Evolutionary conservation across 2,797 vertebrate species (phyloP).

Genomic region (Sebastes cheni): DNA sequence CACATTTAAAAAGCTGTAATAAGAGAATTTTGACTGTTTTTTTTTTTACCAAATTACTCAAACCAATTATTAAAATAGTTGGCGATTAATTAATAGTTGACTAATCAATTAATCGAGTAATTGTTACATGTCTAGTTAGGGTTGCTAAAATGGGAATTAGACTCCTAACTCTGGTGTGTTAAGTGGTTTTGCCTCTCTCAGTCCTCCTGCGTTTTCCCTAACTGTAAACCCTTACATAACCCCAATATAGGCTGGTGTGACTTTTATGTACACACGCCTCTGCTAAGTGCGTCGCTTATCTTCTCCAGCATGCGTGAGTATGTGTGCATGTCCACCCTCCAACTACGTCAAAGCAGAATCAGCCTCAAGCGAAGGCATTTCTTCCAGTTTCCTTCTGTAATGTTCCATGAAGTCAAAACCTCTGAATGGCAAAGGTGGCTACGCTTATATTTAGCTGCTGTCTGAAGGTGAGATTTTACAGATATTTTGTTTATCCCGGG

Average conservation of each 20-base stretch:
- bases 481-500: slow-evolving; percentile 82
- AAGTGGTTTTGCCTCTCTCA: background rate
- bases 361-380: slow-evolving; percentile 29
- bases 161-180: background rate
- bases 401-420: slow-evolving; percentile 67
- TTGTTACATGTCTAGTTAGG: too few species aligned
- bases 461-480: slow-evolving; percentile 78
- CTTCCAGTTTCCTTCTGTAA: slow-evolving; percentile 41
- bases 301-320: slow-evolving; percentile 36
- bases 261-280: slow-evolving; percentile 49
- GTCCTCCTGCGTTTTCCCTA: background rate
- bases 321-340: slow-evolving; percentile 10
- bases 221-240: slow-evolving; percentile 6
- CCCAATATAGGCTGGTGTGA: slow-evolving; percentile 32
- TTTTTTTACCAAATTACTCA: too few species aligned
- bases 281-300: slow-evolving; percentile 57
- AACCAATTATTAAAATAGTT: too few species aligned
- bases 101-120: too few species aligned
- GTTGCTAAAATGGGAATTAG: background rate
- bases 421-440: slow-evolving; percentile 52
- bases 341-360: slow-evolving; percentile 48
- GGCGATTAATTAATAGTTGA: too few species aligned
- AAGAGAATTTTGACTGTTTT: too few species aligned
- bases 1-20: too few species aligned
- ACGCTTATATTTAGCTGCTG: slow-evolving; percentile 57